Conservation (phyloP, 1,140 invertebrate genomes). For the Triops longicaudatus region DNA sequence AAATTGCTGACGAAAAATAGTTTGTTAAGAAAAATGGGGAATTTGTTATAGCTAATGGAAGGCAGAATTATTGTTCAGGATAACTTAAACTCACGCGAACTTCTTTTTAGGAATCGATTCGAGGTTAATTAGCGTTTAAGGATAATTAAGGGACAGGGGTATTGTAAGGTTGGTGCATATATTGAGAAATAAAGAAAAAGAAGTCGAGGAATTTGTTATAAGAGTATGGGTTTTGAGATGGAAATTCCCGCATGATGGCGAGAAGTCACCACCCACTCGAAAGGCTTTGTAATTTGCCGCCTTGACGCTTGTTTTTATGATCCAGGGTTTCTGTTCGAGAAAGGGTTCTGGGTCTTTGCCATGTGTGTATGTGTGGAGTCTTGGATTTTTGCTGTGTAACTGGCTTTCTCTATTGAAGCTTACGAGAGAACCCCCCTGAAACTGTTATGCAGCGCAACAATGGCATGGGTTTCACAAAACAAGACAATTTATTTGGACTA, state of each 20-base stretch:
- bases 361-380: background rate
- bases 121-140: background rate
- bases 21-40: no score
- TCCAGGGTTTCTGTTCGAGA: constrained; percentile 10
- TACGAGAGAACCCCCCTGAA: background rate
- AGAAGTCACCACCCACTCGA: constrained; percentile 10
- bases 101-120: background rate
- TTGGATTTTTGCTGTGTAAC: background rate
- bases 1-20: no score
- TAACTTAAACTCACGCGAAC: background rate
- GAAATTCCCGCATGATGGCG: constrained; percentile 14
- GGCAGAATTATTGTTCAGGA: background rate
- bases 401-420: background rate
- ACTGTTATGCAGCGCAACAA: background rate
- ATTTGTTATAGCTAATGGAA: no score
- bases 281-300: constrained; percentile 6
- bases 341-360: background rate
- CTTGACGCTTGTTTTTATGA: constrained; percentile 12
- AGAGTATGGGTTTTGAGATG: background rate
- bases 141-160: background rate
- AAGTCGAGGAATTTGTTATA: background rate
- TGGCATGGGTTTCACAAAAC: background rate
- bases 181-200: background rate
- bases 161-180: background rate
- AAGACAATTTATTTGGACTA: constrained; percentile 4